These are phyloP conservation scores for Panthera uncia DNA, from an alignment of 2,113 vertebrate genomes.

Conservation along the genomic window DNA sequence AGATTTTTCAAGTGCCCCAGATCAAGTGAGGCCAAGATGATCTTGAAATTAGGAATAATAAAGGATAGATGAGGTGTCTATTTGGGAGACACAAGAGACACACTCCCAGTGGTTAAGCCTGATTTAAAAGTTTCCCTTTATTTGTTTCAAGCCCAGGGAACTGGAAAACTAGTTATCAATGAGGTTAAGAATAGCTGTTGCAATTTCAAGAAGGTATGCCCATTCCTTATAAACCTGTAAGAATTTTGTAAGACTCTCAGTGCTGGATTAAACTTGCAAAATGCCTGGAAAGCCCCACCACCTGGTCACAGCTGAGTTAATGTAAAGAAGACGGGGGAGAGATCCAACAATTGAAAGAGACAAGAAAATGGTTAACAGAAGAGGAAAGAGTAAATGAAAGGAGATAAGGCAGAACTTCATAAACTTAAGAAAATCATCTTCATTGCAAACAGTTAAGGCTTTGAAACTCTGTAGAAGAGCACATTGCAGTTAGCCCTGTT, in stretches of 20 bases:
- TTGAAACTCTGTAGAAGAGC: neutral
- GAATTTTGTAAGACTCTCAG: neutral
- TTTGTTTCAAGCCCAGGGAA: neutral
- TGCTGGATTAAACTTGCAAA: neutral
- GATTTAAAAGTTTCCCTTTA: neutral
- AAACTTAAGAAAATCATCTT: neutral
- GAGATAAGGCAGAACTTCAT: neutral
- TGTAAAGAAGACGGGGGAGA: neutral
- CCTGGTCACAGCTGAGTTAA: neutral
- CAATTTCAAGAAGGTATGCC: neutral
- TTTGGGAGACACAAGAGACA: neutral
- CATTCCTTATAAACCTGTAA: neutral
- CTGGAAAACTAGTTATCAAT: neutral
- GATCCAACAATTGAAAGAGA: neutral
- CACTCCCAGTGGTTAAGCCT: neutral
- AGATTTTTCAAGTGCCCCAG: neutral
- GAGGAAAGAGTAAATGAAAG: neutral
- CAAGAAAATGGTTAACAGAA: neutral
- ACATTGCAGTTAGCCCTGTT: neutral
- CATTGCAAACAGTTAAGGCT: neutral
- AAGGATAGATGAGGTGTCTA: neutral
- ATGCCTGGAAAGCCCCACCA: neutral
- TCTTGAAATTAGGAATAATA: neutral
- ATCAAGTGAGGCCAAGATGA: neutral
- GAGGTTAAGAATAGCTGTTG: neutral